phyloP scores from a whole-genome alignment of 2,113 vertebrate genomes.

The Hyperopisus bebe region DNA sequence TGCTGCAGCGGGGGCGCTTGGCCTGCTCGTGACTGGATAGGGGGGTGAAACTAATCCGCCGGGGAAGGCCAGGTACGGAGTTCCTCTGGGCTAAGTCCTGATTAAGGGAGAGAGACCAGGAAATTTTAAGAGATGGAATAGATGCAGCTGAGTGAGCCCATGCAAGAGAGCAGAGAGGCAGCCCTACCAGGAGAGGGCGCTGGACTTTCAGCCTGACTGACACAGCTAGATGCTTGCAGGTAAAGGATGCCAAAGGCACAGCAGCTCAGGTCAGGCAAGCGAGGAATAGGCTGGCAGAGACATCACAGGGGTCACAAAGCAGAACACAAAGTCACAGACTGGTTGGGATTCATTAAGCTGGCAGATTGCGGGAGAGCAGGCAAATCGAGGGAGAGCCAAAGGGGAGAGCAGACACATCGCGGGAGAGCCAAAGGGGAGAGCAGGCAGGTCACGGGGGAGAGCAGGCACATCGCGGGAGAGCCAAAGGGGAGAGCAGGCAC shows the following conservation, averaged over 20 bases:
- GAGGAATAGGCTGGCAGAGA: neutral
- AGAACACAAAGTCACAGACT: neutral
- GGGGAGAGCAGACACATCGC: too few species aligned
- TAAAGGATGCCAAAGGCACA: neutral
- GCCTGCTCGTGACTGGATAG: conserved; percentile 81
- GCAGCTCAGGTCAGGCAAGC: neutral
- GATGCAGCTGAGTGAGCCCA: neutral
- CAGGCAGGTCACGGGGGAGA: neutral
- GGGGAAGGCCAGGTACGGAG: conserved; percentile 70
- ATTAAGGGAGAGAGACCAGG: conserved; percentile 60
- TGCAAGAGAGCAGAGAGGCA: neutral
- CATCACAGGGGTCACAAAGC: neutral
- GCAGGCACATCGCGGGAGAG: too few species aligned
- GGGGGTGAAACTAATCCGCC: conserved; percentile 91
- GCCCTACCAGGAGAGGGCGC: neutral
- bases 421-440: neutral
- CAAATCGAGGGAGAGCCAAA: neutral
- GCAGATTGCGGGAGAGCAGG: neutral
- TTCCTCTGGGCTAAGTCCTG: conserved; percentile 66
- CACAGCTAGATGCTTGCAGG: neutral
- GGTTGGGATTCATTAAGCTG: neutral
- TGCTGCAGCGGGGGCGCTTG: conserved; percentile 82
- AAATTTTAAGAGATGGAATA: conserved; percentile 37
- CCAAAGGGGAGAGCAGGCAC: too few species aligned
- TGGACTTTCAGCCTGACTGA: neutral